Evolutionary conservation across 2,113 vertebrate species (phyloP).

Genomic region (Mus spicilegus): DNA sequence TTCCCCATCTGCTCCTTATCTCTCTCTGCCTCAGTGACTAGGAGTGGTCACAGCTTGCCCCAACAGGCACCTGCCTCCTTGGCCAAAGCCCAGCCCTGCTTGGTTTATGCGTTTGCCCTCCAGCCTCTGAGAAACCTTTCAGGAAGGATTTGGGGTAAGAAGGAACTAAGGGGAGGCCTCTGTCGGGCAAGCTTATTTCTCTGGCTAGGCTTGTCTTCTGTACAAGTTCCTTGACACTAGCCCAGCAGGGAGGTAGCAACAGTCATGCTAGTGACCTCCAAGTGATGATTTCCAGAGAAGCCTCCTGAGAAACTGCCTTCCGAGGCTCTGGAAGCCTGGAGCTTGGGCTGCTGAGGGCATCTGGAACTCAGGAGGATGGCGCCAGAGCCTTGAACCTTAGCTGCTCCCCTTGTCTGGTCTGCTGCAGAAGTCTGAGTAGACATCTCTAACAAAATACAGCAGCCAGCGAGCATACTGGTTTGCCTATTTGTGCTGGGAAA

Average conservation of each 20-base stretch:
- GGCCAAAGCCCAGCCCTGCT: not conserved
- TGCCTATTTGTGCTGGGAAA: fast-evolving
- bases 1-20: not conserved
- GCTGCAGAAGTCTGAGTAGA: not conserved
- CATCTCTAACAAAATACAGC: fast-evolving
- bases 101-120: not conserved
- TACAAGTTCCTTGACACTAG: not conserved
- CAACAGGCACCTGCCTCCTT: not conserved
- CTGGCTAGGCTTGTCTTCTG: not conserved
- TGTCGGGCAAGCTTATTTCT: not conserved
- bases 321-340: not conserved
- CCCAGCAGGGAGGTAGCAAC: not conserved
- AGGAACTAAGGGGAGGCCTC: not conserved
- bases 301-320: not conserved
- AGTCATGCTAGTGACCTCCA: not conserved
- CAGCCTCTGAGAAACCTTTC: not conserved
- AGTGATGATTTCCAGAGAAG: not conserved
- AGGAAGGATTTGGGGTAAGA: not conserved
- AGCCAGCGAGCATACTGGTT: not conserved
- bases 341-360: no score
- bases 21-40: not conserved
- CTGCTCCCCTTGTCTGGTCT: no score
- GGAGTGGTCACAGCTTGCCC: constrained; percentile 3
- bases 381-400: not conserved
- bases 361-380: not conserved